Conservation (phyloP, 2,113 vertebrate genomes). For the Trichomycterus rosablanca region DNA sequence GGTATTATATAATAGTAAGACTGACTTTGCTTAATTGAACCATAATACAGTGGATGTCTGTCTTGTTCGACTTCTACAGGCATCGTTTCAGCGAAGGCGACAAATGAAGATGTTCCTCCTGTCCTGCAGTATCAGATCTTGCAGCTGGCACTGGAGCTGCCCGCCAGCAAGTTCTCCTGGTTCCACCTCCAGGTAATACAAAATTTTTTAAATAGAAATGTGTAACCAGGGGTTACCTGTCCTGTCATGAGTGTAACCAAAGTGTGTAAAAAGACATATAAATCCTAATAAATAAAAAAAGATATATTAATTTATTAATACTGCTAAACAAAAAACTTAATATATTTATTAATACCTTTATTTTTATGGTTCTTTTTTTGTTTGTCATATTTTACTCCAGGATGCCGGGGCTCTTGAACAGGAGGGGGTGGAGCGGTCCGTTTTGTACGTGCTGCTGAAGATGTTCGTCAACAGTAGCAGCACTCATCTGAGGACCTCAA, state of each 20-base stretch:
- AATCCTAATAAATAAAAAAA: too few relatives aligned
- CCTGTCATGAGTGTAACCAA: too few relatives aligned
- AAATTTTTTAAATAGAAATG: too few relatives aligned
- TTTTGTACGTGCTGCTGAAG: slow-evolving; percentile 88
- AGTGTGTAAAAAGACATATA: too few relatives aligned
- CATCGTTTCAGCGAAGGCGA: slow-evolving; percentile 79
- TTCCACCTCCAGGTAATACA: slow-evolving; percentile 81
- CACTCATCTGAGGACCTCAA: slow-evolving; percentile 74
- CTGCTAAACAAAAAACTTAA: too few relatives aligned
- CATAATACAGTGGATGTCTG: too few relatives aligned
- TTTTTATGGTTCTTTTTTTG: too few relatives aligned
- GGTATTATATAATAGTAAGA: too few relatives aligned
- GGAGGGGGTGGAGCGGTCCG: slow-evolving; percentile 72
- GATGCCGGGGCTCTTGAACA: slow-evolving; percentile 66
- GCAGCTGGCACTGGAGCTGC: slow-evolving; percentile 85
- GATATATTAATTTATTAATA: too few relatives aligned
- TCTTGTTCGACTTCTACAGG: slow-evolving; percentile 69
- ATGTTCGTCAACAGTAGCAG: slow-evolving; percentile 84
- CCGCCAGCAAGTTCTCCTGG: slow-evolving; percentile 91
- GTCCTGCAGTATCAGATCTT: slow-evolving; percentile 86
- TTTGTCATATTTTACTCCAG: slow-evolving; percentile 56
- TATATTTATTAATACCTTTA: too few relatives aligned
- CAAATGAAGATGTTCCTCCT: slow-evolving; percentile 72
- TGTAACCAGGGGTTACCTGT: too few relatives aligned
- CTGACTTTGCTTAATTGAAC: too few relatives aligned